Base-by-base conservation (phyloP, 2,113 vertebrate genomes). In the Mungos mungo region DNA sequence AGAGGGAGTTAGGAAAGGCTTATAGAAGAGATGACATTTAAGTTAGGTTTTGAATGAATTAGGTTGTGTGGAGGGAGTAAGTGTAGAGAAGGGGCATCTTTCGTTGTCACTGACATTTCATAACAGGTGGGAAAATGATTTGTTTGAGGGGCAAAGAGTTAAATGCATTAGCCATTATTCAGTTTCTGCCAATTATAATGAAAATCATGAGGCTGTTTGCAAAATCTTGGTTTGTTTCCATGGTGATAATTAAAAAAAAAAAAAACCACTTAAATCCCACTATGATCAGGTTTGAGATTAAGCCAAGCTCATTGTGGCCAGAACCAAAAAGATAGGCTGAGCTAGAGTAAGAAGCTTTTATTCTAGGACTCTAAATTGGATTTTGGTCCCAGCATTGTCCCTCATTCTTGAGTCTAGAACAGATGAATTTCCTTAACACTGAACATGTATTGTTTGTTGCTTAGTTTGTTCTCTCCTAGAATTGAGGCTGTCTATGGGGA, bases 161-260 rank as follows among this genome's bases (percentile, higher is more conserved):
- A 33, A 76, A 52, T 94, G 13, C 84, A 41, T 80, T 87, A 66
- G 38, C 52, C 50, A 29, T 82, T 91, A 19, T 76, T 93, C 47
- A 81, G 45, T 76, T 79, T 93, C 35, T 74, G 57, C 35, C 60
- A 69, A 4, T 96, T 54, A 57, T 16, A 7, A 87, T 80, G 77
- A 72, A 91, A 87, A 88, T 60, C 29, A 33, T 80, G 65, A 96
- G 16, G 16, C 18, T 69, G 1, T 79, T 93, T 83, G 54, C 18
- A 41, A 80, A 89, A 77, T 96, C 23, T 84, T 93, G 13, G 76
- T 94, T 94, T 92, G 54, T n/a, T 97, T 96, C 21, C 74, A 77
- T 31, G 47, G 66, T 84, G 21, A 85, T 88, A 54, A 31, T 93
- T 66, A 21, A 50, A 90, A 83, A 54, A 25, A 31, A 66, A 14